phyloP scores from a whole-genome alignment of 2,888 invertebrate genomes.

The Cosmopolites sordidus region DNA sequence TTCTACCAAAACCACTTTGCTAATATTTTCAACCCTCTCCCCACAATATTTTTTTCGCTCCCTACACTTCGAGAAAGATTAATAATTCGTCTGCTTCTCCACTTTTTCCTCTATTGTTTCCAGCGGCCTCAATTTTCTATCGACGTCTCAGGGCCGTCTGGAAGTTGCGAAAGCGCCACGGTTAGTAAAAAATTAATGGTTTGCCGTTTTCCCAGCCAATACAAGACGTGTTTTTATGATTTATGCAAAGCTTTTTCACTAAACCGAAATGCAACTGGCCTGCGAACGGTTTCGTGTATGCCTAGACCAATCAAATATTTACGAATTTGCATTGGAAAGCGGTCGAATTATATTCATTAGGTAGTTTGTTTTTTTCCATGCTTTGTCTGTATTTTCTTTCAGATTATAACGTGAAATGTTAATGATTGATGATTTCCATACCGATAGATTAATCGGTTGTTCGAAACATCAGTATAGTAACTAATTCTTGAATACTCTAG shows the following conservation, averaged over 20 bases:
- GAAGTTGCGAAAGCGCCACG: conserved; percentile 2
- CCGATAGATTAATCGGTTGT: too few relatives aligned
- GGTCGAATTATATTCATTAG: too few relatives aligned
- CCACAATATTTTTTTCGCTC: background rate
- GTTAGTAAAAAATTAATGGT: conserved; percentile 4
- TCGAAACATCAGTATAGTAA: too few relatives aligned
- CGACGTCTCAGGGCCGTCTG: conserved; percentile 4
- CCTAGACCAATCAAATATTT: background rate
- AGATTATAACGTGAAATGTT: too few relatives aligned
- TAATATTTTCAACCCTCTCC: too few relatives aligned
- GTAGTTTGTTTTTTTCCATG: too few relatives aligned
- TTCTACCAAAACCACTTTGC: too few relatives aligned
- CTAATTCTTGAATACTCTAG: too few relatives aligned
- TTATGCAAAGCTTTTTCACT: background rate
- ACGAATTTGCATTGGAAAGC: too few relatives aligned
- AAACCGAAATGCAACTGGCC: background rate
- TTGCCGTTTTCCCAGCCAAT: background rate
- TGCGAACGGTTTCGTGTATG: background rate
- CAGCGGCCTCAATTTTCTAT: conserved; percentile 3
- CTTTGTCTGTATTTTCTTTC: too few relatives aligned
- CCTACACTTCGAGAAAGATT: background rate
- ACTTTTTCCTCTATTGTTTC: conserved; percentile 3
- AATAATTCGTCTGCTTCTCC: conserved; percentile 1
- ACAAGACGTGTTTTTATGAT: background rate
- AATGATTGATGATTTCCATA: too few relatives aligned